Conservation (phyloP, 2,888 invertebrate species). For the Drosophila kokeensis region DNA sequence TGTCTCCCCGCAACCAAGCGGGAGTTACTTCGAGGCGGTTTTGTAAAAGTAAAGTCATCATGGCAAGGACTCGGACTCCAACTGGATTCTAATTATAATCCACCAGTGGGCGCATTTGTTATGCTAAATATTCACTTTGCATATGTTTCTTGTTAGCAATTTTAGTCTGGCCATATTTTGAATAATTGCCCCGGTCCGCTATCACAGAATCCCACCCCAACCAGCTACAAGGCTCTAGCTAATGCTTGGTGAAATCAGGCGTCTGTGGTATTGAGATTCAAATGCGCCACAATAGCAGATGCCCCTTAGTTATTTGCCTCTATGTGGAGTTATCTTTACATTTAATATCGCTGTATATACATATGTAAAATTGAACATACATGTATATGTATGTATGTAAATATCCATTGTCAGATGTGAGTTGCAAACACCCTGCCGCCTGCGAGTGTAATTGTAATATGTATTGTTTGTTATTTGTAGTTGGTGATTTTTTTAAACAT, state of each 20-base stretch:
- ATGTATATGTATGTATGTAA: slow-evolving; percentile 3
- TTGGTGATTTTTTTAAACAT: no score
- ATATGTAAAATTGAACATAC: not conserved
- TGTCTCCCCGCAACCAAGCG: not conserved
- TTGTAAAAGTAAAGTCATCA: slow-evolving; percentile 54
- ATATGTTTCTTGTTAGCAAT: slow-evolving; percentile 40
- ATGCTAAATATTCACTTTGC: slow-evolving; percentile 70
- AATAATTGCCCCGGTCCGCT: slow-evolving; percentile 57
- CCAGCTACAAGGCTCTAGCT: not conserved
- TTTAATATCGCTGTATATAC: slow-evolving; percentile 21
- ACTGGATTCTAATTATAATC: slow-evolving; percentile 41
- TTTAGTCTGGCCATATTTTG: slow-evolving; percentile 42
- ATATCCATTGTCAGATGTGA: slow-evolving; percentile 50
- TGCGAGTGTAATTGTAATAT: no score
- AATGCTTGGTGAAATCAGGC: slow-evolving; percentile 12
- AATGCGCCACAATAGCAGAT: slow-evolving; percentile 33
- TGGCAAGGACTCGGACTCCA: not conserved
- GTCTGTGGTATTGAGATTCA: slow-evolving; percentile 16
- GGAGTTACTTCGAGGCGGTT: slow-evolving; percentile 19
- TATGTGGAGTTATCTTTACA: slow-evolving; percentile 9
- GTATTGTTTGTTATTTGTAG: no score
- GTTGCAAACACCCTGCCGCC: slow-evolving; percentile 37
- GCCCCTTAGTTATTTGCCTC: slow-evolving; percentile 19
- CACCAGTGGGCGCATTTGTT: slow-evolving; percentile 50
- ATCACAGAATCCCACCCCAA: not conserved